Evolutionary conservation across 2,797 vertebrate species (phyloP).

Genomic region (Ibycter americanus): DNA sequence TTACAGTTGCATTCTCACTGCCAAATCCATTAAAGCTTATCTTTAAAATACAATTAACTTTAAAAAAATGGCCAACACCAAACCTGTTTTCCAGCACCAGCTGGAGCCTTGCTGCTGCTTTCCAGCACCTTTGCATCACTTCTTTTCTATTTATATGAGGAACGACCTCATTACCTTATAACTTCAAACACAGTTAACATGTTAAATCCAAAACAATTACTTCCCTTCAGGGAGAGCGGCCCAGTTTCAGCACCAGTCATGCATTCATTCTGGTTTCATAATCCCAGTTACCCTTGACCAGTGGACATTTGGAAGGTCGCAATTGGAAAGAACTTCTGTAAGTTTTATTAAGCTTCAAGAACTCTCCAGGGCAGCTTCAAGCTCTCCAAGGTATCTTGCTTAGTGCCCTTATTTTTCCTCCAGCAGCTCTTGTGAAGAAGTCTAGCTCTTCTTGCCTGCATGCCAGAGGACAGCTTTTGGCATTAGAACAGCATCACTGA

Average conservation of each 20-base stretch:
- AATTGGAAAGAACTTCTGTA: background rate
- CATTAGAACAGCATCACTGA: background rate
- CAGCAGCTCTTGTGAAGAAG: background rate
- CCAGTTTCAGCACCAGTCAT: background rate
- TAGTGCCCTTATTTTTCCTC: rapidly evolving
- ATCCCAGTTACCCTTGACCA: background rate
- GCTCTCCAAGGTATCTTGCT: background rate
- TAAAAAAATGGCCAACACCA: background rate
- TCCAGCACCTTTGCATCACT: background rate
- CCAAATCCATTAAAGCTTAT: conserved; percentile 27
- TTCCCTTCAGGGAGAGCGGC: background rate
- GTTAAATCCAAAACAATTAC: background rate
- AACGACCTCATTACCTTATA: background rate
- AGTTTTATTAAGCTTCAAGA: background rate
- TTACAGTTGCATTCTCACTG: conserved; percentile 11
- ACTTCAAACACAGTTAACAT: background rate
- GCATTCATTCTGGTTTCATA: background rate
- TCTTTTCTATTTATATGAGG: background rate
- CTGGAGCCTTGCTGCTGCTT: background rate
- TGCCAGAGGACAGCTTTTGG: background rate
- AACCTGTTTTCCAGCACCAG: background rate
- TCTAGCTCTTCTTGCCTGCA: background rate
- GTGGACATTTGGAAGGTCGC: background rate
- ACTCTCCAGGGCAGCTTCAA: background rate
- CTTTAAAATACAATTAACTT: conserved; percentile 33